Base-by-base conservation (phyloP, 2,888 invertebrate species). In the Hecatera dysodea region DNA sequence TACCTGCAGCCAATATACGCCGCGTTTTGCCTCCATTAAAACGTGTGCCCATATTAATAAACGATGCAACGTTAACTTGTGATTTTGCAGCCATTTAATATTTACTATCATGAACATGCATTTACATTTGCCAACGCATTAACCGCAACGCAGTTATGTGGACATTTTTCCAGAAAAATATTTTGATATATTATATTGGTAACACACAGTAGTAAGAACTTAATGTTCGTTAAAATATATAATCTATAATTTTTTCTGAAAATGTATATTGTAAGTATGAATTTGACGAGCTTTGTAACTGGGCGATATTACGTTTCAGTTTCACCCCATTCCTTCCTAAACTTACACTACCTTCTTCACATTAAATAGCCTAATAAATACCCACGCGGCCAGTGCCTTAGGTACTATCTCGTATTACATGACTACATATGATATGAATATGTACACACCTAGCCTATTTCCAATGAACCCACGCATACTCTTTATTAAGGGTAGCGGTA, bases 101-200 rank as follows among this genome's bases (percentile, higher is more conserved):
- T 61, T 50, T 67, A 29, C 24, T 29, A 12, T 76, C 36, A 55
- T 22, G 29, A 27, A 27, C 24, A 42, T 56, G 22, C 15, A 59
- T 57, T 70, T 56, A 33, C 19, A 42, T 56, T 52, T 24, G 22
- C 75, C 36, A 52, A n/a, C 27, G n/a, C n/a, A 44, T 12, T 36
- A 17, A 66, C 36, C 39, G 17, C 27, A 44, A 56, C n/a, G n/a
- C 19, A 50, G 15, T 50, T 50, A 1, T 19, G 4, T 22, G 15
- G 17, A 57, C n/a, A 27, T 74, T n/a, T 46, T 46, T 27, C 9
- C 22, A 24, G 8, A 29, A 19, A 53, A 9, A 53, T 53, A 27
- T 19, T 52, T 19, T n/a, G 29, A 12, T 48, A 5, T 48, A 48
- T 12, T 48, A 44, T 24, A 27, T 50, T 52, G 17, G 27, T 27